phyloP scores from a whole-genome alignment of 2,113 vertebrate species.

The Corythoichthys haematopterus region DNA sequence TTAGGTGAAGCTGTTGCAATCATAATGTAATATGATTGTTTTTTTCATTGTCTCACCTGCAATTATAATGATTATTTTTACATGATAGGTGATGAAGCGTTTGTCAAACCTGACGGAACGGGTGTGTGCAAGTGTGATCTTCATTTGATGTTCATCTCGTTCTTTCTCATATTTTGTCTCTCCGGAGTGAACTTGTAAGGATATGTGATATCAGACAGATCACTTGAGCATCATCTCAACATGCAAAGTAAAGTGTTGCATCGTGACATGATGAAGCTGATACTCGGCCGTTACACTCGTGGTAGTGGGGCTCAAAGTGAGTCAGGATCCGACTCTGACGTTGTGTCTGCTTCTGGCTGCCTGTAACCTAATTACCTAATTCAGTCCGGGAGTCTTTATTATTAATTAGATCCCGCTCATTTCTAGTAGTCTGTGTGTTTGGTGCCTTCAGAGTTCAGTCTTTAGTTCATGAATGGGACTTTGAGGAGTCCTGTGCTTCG shows the following conservation, averaged over 20 bases:
- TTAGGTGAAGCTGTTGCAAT: too few relatives aligned
- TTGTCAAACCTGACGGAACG: neutral
- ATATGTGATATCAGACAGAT: neutral
- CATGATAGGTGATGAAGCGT: too few relatives aligned
- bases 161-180: neutral
- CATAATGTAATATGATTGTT: too few relatives aligned
- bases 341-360: constrained; percentile 5
- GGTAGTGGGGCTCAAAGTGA: neutral
- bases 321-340: neutral
- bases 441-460: constrained; percentile 12
- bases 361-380: constrained; percentile 58
- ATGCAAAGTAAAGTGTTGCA: neutral
- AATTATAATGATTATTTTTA: too few relatives aligned
- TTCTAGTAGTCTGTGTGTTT: constrained; percentile 9
- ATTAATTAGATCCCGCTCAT: constrained; percentile 46
- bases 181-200: neutral
- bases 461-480: neutral
- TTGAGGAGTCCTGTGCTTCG: neutral
- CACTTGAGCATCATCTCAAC: neutral
- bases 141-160: neutral
- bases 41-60: too few relatives aligned
- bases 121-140: neutral
- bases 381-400: constrained; percentile 55
- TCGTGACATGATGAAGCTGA: neutral
- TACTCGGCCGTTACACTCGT: neutral